A percentile compares a stretch with the other conserved stretches of the same genome.
These are phyloP conservation scores for Struthidea cinerea DNA, from an alignment of 2,113 vertebrate genomes.

Conservation along the genomic window DNA sequence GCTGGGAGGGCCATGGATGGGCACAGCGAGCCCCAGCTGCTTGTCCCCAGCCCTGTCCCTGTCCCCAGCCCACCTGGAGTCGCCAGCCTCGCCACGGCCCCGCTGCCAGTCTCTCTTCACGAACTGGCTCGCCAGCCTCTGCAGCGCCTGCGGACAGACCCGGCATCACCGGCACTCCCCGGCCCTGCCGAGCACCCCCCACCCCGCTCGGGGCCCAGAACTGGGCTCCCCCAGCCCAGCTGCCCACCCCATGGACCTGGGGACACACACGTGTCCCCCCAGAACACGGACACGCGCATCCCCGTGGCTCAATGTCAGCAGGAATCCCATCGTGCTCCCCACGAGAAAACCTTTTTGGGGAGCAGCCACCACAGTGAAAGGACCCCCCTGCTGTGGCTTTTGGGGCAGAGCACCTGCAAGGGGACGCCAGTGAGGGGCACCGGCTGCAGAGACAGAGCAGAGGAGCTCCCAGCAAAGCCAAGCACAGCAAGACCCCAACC, in stretches of 20 bases:
- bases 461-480: not conserved
- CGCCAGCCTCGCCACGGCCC: conserved; percentile 66
- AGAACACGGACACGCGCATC: not conserved
- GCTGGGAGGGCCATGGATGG: accelerated
- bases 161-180: accelerated
- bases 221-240: accelerated
- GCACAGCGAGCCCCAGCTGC: accelerated
- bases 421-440: not conserved
- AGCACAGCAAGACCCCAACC: not conserved
- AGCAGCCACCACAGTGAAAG: not conserved
- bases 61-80: conserved; percentile 59
- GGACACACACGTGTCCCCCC: accelerated
- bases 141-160: conserved; percentile 74
- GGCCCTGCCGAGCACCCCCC: accelerated
- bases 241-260: not conserved
- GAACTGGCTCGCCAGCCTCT: conserved; percentile 83
- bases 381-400: accelerated
- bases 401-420: not conserved
- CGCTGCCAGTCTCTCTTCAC: conserved; percentile 86
- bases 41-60: not conserved
- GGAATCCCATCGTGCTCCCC: not conserved
- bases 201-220: accelerated
- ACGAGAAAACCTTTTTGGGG: accelerated
- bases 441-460: not conserved
- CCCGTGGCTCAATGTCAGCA: not conserved